phyloP scores from a whole-genome alignment of 2,888 invertebrate genomes.

The Sipunculus nudus region DNA sequence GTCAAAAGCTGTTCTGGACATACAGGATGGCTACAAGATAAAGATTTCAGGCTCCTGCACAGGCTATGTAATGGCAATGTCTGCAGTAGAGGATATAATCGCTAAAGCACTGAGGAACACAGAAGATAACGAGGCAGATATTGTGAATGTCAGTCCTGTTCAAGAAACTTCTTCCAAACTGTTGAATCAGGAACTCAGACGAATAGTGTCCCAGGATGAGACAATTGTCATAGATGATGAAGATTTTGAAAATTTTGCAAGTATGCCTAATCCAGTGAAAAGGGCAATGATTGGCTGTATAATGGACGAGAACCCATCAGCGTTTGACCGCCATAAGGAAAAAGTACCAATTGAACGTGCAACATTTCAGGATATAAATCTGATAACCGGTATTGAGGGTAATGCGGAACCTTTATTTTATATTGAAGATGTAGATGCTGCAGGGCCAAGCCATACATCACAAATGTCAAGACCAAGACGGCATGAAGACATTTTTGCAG shows the following conservation, averaged over 20 bases:
- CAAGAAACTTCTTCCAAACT: not conserved
- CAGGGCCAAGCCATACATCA: too few relatives aligned
- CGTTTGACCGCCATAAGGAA: too few relatives aligned
- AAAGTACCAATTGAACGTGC: too few relatives aligned
- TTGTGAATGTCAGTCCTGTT: conserved; percentile 10
- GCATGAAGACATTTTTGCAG: too few relatives aligned
- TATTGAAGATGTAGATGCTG: too few relatives aligned
- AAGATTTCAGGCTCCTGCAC: conserved; percentile 46
- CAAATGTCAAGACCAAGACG: too few relatives aligned
- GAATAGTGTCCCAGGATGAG: conserved; percentile 12
- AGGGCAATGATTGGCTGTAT: not conserved
- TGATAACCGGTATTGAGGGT: too few relatives aligned
- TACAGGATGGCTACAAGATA: conserved; percentile 41
- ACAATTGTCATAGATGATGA: conserved; percentile 2
- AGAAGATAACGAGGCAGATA: conserved; percentile 1
- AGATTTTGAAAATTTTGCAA: conserved; percentile 1
- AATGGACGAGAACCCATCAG: too few relatives aligned
- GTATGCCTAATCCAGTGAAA: conserved; percentile 9
- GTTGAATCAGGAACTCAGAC: conserved; percentile 19
- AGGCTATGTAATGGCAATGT: conserved; percentile 53
- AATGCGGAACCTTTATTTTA: too few relatives aligned
- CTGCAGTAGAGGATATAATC: conserved; percentile 50
- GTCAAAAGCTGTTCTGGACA: conserved; percentile 19
- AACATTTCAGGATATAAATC: too few relatives aligned
- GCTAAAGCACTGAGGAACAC: conserved; percentile 24